Evolutionary conservation across 2,113 vertebrate genomes (phyloP), one percentile per base, ranked within the genome.

Genomic region (Coregonus clupeaformis): DNA sequence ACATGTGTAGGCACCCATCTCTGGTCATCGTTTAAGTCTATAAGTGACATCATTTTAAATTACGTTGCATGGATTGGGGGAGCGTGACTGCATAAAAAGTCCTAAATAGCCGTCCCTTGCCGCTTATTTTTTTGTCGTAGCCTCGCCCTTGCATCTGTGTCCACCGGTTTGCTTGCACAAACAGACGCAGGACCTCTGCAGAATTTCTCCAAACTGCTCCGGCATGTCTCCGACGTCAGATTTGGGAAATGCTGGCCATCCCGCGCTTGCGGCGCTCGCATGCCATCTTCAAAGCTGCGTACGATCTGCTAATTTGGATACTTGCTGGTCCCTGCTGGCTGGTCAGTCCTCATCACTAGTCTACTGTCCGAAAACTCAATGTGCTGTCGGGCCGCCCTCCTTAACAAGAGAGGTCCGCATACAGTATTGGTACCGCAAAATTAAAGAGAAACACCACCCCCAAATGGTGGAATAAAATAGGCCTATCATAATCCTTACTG

Each of bases 1-100:
- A 98, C 96, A 77, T 97, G 96, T 47, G 96, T 98, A 78, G 96
- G 97, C 47, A 96, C 89, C 97, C 96, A 98, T 69, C 95, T 88
- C 89, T 94, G 92, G 9, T 95, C 93, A n/a, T 94, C 92, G 74
- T 94, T 91, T 82, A 89, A 87, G 24, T 89, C 87, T 73, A 91
- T 88, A 49, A 87, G 78, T 63, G 87, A 89, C 88, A 90, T 91
- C 84, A 88, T 88, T 76, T 83, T 89, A 79, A 62, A 75, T 32
- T 32, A 59, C 68, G 64, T 1, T 71, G 49, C 5, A 14, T 52
- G 49, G 49, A 59, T 27, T 24, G 24, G 52, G 45, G 29, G 60
- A 25, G 60, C 42, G 59, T 42, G 25, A 36, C 29, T 59, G 20
- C 20, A 24, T 68, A 1, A 1, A 36, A 71, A 18, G 65, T 57